Conservation (phyloP, 2,888 invertebrate genomes). For the Leuctra nigra region DNA sequence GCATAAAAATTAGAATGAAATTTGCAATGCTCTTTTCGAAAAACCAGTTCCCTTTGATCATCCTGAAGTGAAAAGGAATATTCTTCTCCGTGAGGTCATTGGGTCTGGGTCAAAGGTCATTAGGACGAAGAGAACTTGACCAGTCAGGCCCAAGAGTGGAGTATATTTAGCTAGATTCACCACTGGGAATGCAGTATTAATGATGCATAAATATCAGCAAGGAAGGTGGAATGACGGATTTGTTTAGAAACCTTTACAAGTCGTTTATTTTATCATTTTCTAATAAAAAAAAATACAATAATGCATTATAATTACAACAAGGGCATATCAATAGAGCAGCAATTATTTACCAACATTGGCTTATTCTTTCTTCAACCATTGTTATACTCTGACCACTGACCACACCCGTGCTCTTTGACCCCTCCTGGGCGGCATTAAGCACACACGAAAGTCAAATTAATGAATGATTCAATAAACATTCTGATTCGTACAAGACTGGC, state of each 20-base stretch:
- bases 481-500: constrained; percentile 1
- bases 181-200: too few species aligned
- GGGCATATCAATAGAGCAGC: too few species aligned
- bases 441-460: constrained; percentile 12
- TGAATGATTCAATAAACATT: constrained; percentile 12
- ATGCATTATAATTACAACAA: too few species aligned
- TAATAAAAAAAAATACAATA: too few species aligned
- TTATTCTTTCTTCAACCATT: too few species aligned
- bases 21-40: background rate
- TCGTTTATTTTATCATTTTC: too few species aligned
- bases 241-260: too few species aligned
- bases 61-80: constrained; percentile 7
- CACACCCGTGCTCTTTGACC: constrained; percentile 4
- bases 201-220: too few species aligned
- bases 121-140: constrained; percentile 3
- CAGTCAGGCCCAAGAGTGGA: background rate
- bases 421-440: background rate
- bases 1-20: constrained; percentile 1
- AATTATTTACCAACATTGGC: too few species aligned
- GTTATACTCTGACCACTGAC: background rate
- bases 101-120: constrained; percentile 8
- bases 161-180: too few species aligned
- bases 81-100: constrained; percentile 4
- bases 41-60: background rate
- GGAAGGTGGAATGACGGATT: too few species aligned